Percentiles rank a stretch among this genome's conserved stretches.
phyloP scores from a whole-genome alignment of 2,797 vertebrate species.

The Oreortyx pictus region DNA sequence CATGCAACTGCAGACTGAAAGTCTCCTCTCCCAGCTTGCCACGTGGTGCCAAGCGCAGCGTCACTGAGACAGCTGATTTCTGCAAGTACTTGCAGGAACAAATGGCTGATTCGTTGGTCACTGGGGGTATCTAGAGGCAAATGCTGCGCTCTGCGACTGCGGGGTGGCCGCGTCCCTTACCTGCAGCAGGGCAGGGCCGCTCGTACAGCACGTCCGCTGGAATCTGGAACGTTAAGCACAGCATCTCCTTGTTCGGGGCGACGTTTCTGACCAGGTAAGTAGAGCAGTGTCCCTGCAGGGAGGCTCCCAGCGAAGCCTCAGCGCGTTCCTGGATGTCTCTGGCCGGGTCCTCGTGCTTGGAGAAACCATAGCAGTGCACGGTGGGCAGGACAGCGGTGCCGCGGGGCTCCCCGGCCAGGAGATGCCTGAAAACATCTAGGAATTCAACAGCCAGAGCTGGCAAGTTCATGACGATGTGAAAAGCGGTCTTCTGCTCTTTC shows the following conservation, averaged over 20 bases:
- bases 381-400: constrained; percentile 78
- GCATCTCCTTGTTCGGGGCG: constrained; percentile 96
- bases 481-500: constrained; percentile 39
- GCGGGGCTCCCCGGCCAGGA: constrained; percentile 77
- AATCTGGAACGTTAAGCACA: constrained; percentile 91
- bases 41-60: not conserved
- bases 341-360: constrained; percentile 85
- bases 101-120: not conserved
- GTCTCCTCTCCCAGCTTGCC: not conserved
- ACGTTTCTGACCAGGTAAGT: constrained; percentile 92
- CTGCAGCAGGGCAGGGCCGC: constrained; percentile 69
- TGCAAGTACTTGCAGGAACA: not conserved
- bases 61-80: not conserved
- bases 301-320: constrained; percentile 81
- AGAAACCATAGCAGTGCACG: constrained; percentile 95
- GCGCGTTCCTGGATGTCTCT: constrained; percentile 84
- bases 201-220: constrained; percentile 86
- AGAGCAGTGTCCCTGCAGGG: constrained; percentile 82
- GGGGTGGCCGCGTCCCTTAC: constrained; percentile 77
- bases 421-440: constrained; percentile 86
- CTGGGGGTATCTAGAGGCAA: not conserved
- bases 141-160: not conserved
- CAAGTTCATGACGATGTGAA: constrained; percentile 96
- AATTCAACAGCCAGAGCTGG: constrained; percentile 93
- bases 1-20: not conserved